These are phyloP conservation scores for Prosapia bicincta DNA, from an alignment of 2,888 invertebrate genomes.

Conservation along the genomic window DNA sequence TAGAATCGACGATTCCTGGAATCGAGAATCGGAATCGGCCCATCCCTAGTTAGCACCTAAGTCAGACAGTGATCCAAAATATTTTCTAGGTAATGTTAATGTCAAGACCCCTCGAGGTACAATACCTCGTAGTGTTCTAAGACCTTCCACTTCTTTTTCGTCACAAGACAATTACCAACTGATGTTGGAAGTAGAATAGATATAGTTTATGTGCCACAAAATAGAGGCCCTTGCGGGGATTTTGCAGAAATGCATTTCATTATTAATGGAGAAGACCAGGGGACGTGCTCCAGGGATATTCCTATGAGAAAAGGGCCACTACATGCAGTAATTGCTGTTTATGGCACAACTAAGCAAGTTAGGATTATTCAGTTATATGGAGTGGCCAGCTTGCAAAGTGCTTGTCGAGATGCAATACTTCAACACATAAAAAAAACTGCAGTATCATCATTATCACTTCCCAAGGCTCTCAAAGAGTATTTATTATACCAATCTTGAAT, in stretches of 20 bases:
- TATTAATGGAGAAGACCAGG: constrained; percentile 93
- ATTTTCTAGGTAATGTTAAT: constrained; percentile 50
- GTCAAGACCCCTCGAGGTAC: constrained; percentile 68
- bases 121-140: constrained; percentile 65
- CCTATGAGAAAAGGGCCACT: constrained; percentile 79
- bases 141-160: constrained; percentile 55
- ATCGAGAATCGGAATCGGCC: too few species aligned
- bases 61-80: constrained; percentile 24
- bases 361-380: constrained; percentile 86
- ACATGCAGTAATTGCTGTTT: constrained; percentile 93
- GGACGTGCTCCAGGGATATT: constrained; percentile 82
- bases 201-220: constrained; percentile 79
- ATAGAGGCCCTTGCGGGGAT: constrained; percentile 60
- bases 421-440: constrained; percentile 70
- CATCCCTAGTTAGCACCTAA: too few species aligned
- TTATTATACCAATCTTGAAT: constrained; percentile 50
- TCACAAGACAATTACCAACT: constrained; percentile 70
- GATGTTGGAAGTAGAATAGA: constrained; percentile 89
- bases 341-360: constrained; percentile 96
- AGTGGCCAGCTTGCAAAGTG: constrained; percentile 84
- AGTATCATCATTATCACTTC: constrained; percentile 77
- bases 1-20: too few species aligned
- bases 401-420: constrained; percentile 85
- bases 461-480: constrained; percentile 83
- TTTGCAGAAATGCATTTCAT: constrained; percentile 94